Conservation (phyloP, 2,113 vertebrate genomes). For the Apodemus sylvaticus region DNA sequence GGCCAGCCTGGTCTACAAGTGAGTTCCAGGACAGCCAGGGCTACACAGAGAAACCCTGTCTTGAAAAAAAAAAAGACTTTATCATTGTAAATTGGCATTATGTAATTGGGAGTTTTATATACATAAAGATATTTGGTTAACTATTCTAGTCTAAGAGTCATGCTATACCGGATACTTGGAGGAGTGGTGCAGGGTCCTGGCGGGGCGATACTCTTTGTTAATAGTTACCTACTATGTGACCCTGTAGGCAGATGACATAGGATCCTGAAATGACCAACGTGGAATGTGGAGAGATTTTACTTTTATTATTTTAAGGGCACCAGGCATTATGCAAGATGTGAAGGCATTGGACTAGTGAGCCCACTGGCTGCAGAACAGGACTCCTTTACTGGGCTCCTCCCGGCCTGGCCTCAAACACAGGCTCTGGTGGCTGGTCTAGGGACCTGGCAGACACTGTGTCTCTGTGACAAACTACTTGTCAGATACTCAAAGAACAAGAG, state of each 20-base stretch:
- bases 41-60: too few species aligned
- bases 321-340: not conserved
- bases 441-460: not conserved
- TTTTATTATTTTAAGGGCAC: not conserved
- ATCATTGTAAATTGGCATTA: too few species aligned
- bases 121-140: too few species aligned
- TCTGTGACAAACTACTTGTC: not conserved
- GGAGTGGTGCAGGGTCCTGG: too few species aligned
- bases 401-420: not conserved
- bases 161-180: too few species aligned
- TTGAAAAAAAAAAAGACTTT: too few species aligned
- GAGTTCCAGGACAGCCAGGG: too few species aligned
- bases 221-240: not conserved
- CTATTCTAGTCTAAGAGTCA: too few species aligned
- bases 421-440: not conserved
- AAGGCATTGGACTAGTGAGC: accelerated
- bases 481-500: not conserved
- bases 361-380: not conserved
- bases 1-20: too few species aligned
- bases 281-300: accelerated
- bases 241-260: not conserved
- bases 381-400: not conserved
- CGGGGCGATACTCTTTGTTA: too few species aligned
- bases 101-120: too few species aligned
- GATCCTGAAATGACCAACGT: not conserved